Base-by-base conservation (phyloP, 1,140 invertebrate genomes). In the Anastrepha ludens region DNA sequence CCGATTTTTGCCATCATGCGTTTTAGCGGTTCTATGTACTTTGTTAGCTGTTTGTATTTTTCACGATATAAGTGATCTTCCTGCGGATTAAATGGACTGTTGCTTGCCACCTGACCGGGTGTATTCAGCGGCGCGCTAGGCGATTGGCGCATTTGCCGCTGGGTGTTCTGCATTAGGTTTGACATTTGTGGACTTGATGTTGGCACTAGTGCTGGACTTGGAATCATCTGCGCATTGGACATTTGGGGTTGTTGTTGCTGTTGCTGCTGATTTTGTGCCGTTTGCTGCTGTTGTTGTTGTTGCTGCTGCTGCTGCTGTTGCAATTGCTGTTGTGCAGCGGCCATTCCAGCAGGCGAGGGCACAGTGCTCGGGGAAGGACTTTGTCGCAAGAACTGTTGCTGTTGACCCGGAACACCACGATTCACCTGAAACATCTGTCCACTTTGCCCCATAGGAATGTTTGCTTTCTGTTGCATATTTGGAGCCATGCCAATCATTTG, bases 51-150 rank as follows among this genome's bases (percentile, higher is more conserved):
- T 55, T 97, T 95, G 62, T 99, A 96, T 94, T 99, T 99, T 90
- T 99, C 98, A 87, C 97, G 94, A 91, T 99, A 99, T 1, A 96
- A 96, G 85, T 97, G 97, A 90, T 99, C 98, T 90, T 99, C 98
- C 0, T 94, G 94, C 86, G 93, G 88, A 90, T 94, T 94, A 85
- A 96, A 94, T 0, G 96, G 96, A 93, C 96, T 96, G 17, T 96
- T 96, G 2, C 95, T 96, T 2, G 95, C 95, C 2, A 95, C 94
- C 50, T 96, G 96, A 50, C 96, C 96, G 0, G 97, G 97, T 50
- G 96, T 98, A 92, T 98, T 97, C 8, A 98, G 94, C 0, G 96
- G 96, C 64, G 96, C 95, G 87, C 96, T 96, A 2, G 97, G 97
- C 86, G 97, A 97, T n/a, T 96, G 96, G 64, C 96, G 96, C 95